phyloP scores from a whole-genome alignment of 1,140 invertebrate genomes.

The Platorchestia sp. region DNA sequence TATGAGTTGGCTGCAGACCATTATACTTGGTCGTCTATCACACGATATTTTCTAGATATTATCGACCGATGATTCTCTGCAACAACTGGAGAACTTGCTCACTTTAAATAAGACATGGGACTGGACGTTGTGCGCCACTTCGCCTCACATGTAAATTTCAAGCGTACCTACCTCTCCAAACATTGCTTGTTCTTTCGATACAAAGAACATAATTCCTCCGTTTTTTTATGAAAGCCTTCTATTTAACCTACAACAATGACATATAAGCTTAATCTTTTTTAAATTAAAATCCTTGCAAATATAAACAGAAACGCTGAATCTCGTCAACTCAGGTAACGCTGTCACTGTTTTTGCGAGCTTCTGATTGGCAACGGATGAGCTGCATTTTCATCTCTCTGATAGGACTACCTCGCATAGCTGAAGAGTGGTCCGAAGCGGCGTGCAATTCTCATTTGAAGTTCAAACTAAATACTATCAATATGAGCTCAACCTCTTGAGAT shows the following conservation, averaged over 20 bases:
- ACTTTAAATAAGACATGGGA: no score
- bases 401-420: background rate
- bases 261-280: background rate
- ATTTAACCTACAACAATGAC: background rate
- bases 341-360: background rate
- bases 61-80: no score
- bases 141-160: no score
- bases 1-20: no score
- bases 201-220: background rate
- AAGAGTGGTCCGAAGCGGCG: background rate
- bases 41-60: no score
- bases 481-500: background rate
- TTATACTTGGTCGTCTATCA: no score
- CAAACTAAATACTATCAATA: background rate
- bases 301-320: background rate
- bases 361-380: background rate
- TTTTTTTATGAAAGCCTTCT: background rate
- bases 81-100: no score
- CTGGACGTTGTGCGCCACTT: no score
- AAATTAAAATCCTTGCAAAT: background rate
- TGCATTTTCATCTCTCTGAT: background rate
- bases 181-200: background rate
- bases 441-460: background rate
- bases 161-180: no score
- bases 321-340: background rate